A percentile compares a stretch with the other conserved stretches of the same genome.
Conservation (phyloP, 2,888 invertebrate species). For the Euclidia mi region DNA sequence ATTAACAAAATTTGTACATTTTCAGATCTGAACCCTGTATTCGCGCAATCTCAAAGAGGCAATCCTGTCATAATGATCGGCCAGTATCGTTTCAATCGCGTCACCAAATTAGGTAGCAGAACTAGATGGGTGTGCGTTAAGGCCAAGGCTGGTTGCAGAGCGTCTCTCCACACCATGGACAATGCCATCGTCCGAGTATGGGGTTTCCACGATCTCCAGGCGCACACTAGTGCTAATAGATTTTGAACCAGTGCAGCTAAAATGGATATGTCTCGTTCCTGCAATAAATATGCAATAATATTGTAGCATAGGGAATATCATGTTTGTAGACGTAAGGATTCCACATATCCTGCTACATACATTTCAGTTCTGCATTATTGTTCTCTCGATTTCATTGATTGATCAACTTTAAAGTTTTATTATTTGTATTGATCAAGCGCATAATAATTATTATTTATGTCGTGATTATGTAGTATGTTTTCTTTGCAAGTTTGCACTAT, state of each 20-base stretch:
- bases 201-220: constrained; percentile 84
- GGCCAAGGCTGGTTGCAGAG: constrained; percentile 85
- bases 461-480: too few relatives aligned
- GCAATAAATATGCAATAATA: constrained; percentile 43
- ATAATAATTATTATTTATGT: background rate
- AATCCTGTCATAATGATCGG: constrained; percentile 88
- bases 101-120: constrained; percentile 83
- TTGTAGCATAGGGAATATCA: constrained; percentile 31
- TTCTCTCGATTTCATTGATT: constrained; percentile 4
- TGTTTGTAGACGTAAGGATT: constrained; percentile 21
- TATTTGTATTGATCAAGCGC: background rate
- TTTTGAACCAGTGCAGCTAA: constrained; percentile 61
- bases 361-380: constrained; percentile 35
- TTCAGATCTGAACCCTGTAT: constrained; percentile 85
- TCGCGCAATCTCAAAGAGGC: constrained; percentile 84
- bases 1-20: constrained; percentile 60
- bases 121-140: constrained; percentile 87
- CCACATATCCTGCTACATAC: constrained; percentile 20
- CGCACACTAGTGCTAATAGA: constrained; percentile 84
- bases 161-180: constrained; percentile 84
- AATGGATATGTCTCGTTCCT: constrained; percentile 31
- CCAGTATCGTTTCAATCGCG: constrained; percentile 85
- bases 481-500: too few relatives aligned
- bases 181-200: constrained; percentile 86
- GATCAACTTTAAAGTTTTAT: background rate